phyloP scores from a whole-genome alignment of 30 jellyfish, hydroid and myxozoan species.

The Catostylus mosaicus region DNA sequence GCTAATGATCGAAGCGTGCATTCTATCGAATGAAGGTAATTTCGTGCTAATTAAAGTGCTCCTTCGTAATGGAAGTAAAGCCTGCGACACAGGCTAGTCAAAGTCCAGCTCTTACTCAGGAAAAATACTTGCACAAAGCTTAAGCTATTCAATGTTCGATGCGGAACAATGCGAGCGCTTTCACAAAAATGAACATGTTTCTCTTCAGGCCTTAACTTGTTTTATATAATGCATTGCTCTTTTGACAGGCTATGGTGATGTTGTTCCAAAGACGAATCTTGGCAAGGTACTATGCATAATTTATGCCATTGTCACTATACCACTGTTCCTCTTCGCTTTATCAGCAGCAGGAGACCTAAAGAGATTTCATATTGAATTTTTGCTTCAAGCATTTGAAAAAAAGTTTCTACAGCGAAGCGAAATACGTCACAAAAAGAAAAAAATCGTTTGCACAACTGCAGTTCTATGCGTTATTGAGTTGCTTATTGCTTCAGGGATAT shows the following conservation, averaged over 20 bases:
- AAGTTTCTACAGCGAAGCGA: slow-evolving; percentile 12
- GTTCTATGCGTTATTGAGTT: slow-evolving; percentile 8
- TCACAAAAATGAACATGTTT: too few relatives aligned
- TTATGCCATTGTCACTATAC: slow-evolving; percentile 44
- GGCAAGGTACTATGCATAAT: slow-evolving; percentile 29
- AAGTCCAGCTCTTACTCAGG: too few relatives aligned
- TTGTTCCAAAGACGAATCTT: slow-evolving; percentile 45
- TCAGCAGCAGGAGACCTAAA: slow-evolving; percentile 52
- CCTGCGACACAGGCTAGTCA: too few relatives aligned
- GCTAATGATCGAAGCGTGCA: too few relatives aligned
- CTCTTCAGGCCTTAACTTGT: too few relatives aligned
- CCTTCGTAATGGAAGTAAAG: too few relatives aligned
- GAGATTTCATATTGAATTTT: slow-evolving; percentile 23
- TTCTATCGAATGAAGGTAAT: too few relatives aligned
- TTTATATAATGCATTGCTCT: too few relatives aligned
- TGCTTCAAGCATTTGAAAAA: slow-evolving; percentile 2
- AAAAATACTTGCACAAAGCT: too few relatives aligned
- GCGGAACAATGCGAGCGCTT: too few relatives aligned
- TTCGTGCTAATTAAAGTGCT: too few relatives aligned
- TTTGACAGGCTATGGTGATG: slow-evolving; percentile 49
- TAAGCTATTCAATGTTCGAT: too few relatives aligned
- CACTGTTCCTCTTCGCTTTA: slow-evolving; percentile 36
- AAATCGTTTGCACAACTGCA: slow-evolving; percentile 4
- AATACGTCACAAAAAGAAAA: slow-evolving; percentile 1
- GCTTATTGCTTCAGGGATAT: slow-evolving; percentile 6